Conservation (phyloP, 2,888 invertebrate genomes). For the Lysandra bellargus region DNA sequence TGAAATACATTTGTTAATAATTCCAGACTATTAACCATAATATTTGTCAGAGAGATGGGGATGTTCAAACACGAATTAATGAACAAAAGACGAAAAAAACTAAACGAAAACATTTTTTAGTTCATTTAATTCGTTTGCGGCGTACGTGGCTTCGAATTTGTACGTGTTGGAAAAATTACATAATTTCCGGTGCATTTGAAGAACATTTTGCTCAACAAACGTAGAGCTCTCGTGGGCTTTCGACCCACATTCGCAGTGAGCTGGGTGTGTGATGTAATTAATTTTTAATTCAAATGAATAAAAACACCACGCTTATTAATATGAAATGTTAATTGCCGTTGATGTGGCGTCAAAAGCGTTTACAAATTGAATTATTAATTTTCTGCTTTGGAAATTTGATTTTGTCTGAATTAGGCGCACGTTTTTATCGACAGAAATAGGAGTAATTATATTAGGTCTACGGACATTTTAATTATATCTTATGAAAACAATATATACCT, state of each 20-base stretch:
- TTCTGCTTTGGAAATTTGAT: not conserved
- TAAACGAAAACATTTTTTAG: not conserved
- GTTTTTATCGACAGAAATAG: not conserved
- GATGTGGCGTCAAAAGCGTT: slow-evolving; percentile 8
- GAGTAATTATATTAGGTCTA: not conserved
- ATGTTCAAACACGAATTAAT: not conserved
- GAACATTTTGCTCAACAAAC: slow-evolving; percentile 1
- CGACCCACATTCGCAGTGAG: slow-evolving; percentile 23
- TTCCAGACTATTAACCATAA: not conserved
- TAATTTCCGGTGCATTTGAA: slow-evolving; percentile 10
- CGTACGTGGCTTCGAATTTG: slow-evolving; percentile 8
- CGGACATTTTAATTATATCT: too few relatives aligned
- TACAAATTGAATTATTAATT: slow-evolving; percentile 6
- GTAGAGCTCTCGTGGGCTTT: slow-evolving; percentile 23
- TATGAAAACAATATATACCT: not conserved
- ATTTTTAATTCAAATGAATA: slow-evolving; percentile 25
- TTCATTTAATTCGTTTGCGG: slow-evolving; percentile 2
- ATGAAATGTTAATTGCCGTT: not conserved
- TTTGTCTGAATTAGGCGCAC: not conserved
- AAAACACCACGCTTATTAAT: slow-evolving; percentile 27
- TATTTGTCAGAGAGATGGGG: not conserved
- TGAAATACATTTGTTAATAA: not conserved
- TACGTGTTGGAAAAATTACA: slow-evolving; percentile 21
- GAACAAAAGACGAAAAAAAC: not conserved
- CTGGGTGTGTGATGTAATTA: slow-evolving; percentile 30